Conservation (phyloP, 2,888 invertebrate species). For the Orthonychiurus folsomi region DNA sequence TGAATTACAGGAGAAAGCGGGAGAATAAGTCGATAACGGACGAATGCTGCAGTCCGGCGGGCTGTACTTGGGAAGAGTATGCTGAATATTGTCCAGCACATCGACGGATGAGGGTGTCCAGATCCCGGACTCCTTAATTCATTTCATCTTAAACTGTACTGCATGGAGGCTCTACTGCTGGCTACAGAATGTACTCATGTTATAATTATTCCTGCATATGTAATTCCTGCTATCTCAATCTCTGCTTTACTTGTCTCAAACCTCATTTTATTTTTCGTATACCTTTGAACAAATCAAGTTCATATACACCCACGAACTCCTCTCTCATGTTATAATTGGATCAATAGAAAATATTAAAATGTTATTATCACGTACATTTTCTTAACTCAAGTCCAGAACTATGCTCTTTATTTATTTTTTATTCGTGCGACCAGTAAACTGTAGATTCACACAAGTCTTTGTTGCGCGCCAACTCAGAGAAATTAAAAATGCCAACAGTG, state of each 20-base stretch:
- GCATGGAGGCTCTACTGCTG: too few relatives aligned
- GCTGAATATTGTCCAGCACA: constrained; percentile 57
- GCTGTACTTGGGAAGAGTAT: constrained; percentile 58
- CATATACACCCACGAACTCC: too few relatives aligned
- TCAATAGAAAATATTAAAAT: neutral
- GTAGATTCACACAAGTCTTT: too few relatives aligned
- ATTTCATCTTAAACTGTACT: neutral
- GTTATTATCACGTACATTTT: neutral
- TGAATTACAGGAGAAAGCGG: constrained; percentile 31
- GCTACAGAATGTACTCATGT: neutral
- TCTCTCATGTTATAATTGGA: neutral
- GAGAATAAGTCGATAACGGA: constrained; percentile 49
- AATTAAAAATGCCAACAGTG: too few relatives aligned
- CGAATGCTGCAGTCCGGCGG: constrained; percentile 52
- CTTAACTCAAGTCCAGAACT: neutral
- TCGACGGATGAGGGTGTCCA: constrained; percentile 41
- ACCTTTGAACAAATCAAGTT: neutral
- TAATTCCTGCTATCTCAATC: neutral
- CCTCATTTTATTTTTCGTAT: too few relatives aligned
- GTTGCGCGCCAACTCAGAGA: too few relatives aligned
- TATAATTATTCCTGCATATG: neutral
- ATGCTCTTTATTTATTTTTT: too few relatives aligned
- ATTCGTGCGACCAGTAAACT: too few relatives aligned
- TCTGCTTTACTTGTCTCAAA: too few relatives aligned
- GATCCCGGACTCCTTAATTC: constrained; percentile 16